phyloP scores from a whole-genome alignment of 2,797 vertebrate genomes.

The Coregonus sp. region DNA sequence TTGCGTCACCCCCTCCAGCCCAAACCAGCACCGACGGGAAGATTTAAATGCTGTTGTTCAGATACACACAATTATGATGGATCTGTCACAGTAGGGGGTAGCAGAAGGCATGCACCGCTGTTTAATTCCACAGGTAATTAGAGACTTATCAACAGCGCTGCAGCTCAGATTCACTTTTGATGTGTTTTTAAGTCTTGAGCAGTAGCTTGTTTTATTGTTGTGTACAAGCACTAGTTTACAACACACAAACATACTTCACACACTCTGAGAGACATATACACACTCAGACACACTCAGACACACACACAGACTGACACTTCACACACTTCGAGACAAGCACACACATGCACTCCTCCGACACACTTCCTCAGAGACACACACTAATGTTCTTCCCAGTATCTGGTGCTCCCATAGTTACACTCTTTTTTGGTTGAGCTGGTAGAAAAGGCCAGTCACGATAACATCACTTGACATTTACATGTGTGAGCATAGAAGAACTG shows the following conservation, averaged over 20 bases:
- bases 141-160: constrained; percentile 38
- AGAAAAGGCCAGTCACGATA: constrained; percentile 52
- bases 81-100: constrained; percentile 56
- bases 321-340: not conserved
- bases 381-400: constrained; percentile 6
- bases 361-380: not conserved
- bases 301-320: not conserved
- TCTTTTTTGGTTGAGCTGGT: constrained; percentile 49
- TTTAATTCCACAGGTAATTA: constrained; percentile 64
- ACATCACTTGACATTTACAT: constrained; percentile 75
- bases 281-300: not conserved
- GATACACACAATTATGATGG: constrained; percentile 65
- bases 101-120: constrained; percentile 32
- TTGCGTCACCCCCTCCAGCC: constrained; percentile 44
- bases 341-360: not conserved
- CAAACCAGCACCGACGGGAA: constrained; percentile 26
- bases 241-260: constrained; percentile 1
- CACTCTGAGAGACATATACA: not conserved
- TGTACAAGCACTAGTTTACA: constrained; percentile 4
- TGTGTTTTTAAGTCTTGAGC: constrained; percentile 29
- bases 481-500: constrained; percentile 52
- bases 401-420: constrained; percentile 21
- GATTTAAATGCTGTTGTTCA: constrained; percentile 63
- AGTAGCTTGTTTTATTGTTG: not conserved
- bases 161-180: constrained; percentile 30